phyloP scores from a whole-genome alignment of 1,140 invertebrate species.

The Notospermus geniculatus region DNA sequence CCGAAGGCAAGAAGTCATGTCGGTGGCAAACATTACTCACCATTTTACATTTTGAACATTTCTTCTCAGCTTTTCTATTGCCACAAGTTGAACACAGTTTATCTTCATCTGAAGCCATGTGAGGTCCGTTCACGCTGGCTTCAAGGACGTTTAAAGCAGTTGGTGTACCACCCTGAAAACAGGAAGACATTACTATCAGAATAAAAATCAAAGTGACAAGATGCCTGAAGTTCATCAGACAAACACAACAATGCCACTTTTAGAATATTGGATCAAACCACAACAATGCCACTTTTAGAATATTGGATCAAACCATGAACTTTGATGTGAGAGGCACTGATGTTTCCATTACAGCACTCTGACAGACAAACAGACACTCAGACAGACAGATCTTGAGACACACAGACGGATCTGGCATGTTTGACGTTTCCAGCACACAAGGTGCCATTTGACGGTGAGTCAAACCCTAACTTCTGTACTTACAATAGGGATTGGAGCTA shows the following conservation, averaged over 20 bases:
- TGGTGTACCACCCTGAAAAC: constrained; percentile 54
- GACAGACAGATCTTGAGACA: background rate
- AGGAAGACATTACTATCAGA: background rate
- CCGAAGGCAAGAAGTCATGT: background rate
- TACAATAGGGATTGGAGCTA: constrained; percentile 66
- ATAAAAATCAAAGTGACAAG: too few species aligned
- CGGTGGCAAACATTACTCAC: constrained; percentile 24
- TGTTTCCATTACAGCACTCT: too few species aligned
- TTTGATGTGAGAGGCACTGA: too few species aligned
- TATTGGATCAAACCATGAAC: too few species aligned
- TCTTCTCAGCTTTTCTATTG: constrained; percentile 82
- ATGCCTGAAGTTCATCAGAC: too few species aligned
- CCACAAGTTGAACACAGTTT: constrained; percentile 83
- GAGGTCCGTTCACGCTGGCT: constrained; percentile 84
- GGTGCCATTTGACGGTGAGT: too few species aligned
- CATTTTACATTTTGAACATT: constrained; percentile 93
- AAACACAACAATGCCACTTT: too few species aligned
- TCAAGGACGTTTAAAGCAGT: constrained; percentile 72
- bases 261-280: too few species aligned
- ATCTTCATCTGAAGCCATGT: constrained; percentile 64
- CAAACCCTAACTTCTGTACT: constrained; percentile 13
- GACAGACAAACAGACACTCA: background rate
- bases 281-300: too few species aligned
- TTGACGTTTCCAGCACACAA: too few species aligned
- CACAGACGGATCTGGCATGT: too few species aligned